Base-by-base conservation (phyloP, 2,888 invertebrate genomes). In the Eupithecia vulgata region DNA sequence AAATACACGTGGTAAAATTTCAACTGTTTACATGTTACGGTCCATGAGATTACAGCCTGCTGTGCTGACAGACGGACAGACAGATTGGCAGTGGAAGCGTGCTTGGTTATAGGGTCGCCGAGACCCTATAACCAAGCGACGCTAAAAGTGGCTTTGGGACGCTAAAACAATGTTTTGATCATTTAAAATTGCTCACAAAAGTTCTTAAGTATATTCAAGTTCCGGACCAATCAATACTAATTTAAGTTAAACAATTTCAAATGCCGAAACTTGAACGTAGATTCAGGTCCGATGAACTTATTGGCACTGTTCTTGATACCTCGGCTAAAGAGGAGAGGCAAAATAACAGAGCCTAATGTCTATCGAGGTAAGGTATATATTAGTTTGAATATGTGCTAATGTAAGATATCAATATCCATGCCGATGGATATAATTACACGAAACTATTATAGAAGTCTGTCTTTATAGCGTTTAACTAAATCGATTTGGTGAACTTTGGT, bases 401-500 rank as follows among this genome's bases (percentile, higher is more conserved):
- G 21, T 21, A 13, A 21, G 21, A 25, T 35, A 65, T 25, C 25
- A 40, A 65, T n/a, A 42, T 40, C 40, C n/a, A 65, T 25, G 37
- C 40, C 21, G 40, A 15, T 12, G 8, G 7, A 5, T 65, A 72
- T 79, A 79, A 79, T 80, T 73, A 76, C 76, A 77, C 73, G 57
- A 72, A 79, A 80, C 79, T 79, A 78, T 78, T 71, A 75, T 48
- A 66, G 42, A 79, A 76, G 74, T 76, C 76, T 67, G 72, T 67
- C 71, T 74, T 71, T 59, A 69, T 67, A 77, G 25, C 72, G 73
- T 79, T 77, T 69, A 70, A 72, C 69, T 74, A 71, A 76, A 77
- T 79, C 79, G 75, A 77, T 75, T 79, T 25, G 37, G 37, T 67
- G 35, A 72, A 68, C 68, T 75, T 75, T 35, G 72, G 72, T 62